Evolutionary conservation across 2,888 invertebrate genomes (phyloP), one percentile per base, ranked within the genome.

Genomic region (Idaea aversata): DNA sequence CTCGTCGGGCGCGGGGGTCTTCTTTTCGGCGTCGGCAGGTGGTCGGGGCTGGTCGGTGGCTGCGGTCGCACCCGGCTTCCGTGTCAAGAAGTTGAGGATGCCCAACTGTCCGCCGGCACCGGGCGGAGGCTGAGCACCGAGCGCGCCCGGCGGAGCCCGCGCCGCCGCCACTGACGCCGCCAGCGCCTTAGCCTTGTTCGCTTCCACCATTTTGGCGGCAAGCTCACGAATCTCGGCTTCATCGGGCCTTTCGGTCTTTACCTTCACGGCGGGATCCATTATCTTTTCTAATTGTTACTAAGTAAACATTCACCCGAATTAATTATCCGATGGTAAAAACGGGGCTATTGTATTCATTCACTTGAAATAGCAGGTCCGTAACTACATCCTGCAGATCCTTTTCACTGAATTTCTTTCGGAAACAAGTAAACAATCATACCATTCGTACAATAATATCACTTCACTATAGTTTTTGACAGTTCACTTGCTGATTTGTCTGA

Each of bases 191-290:
- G 95, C 95, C 87, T 96, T 96, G 86, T 97, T 95, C 68, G 96
- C 96, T 90, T 97, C 97, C 88, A 96, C 95, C 95, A 98, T 96
- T 90, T 97, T 97, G 79, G 96, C 96, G 75, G 97, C 97, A 92
- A 97, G 84, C 88, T 96, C 97, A 81, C 95, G 94, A 83, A 97
- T 97, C 93, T 98, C 97, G 76, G 97, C 96, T 87, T 97, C 97
- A 93, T 97, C 97, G 72, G 95, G 95, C 86, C 95, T 93, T 89
- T 96, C 96, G 76, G 95, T 94, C 87, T 96, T 96, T 72, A 96
- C 95, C 79, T 93, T 93, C 72, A 94, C 93, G 77, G 73, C 63
- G 15, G 80, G 74, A 65, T 84, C 79, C 73, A 88, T 87, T 90
- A 89, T 91, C 75, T 82, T 88, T 75, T 73, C 70, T 67, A 70